Percentiles rank a stretch among this genome's conserved stretches.
These are phyloP conservation scores for Dunckerocampus dactyliophorus DNA, from an alignment of 2,113 vertebrate genomes.

Conservation along the genomic window DNA sequence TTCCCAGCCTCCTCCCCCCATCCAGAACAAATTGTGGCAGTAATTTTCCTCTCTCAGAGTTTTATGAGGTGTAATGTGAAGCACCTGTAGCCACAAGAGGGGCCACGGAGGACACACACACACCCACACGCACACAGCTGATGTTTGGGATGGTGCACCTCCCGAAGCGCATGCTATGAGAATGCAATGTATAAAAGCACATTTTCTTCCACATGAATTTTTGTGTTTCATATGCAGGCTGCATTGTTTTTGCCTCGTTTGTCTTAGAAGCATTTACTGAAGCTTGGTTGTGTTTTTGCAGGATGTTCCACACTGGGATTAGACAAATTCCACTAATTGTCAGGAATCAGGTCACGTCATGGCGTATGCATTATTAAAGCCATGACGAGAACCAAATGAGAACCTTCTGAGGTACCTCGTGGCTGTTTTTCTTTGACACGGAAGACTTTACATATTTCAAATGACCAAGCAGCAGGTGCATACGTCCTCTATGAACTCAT, in stretches of 20 bases:
- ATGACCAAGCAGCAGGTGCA: constrained; percentile 7
- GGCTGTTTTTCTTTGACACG: background rate
- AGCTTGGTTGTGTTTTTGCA: background rate
- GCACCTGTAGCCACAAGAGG: constrained; percentile 70
- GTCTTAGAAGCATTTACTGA: too few species aligned
- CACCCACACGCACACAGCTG: constrained; percentile 9
- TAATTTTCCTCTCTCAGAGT: constrained; percentile 67
- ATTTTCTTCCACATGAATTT: too few species aligned
- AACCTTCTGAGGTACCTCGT: background rate
- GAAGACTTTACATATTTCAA: background rate
- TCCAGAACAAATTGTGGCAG: constrained; percentile 66
- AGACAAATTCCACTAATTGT: background rate
- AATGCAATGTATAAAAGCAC: too few species aligned
- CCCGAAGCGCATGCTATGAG: background rate
- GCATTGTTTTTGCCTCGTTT: too few species aligned
- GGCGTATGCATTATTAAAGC: too few species aligned
- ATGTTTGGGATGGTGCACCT: background rate
- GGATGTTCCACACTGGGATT: background rate
- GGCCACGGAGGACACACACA: constrained; percentile 44
- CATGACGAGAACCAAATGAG: background rate
- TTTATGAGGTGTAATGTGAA: constrained; percentile 74
- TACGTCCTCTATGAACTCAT: constrained; percentile 1
- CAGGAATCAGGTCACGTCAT: background rate
- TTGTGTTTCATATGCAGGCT: background rate
- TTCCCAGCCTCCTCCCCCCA: constrained; percentile 8